Conservation (phyloP, 2,797 vertebrate genomes). For the Protosalanx chinensis region DNA sequence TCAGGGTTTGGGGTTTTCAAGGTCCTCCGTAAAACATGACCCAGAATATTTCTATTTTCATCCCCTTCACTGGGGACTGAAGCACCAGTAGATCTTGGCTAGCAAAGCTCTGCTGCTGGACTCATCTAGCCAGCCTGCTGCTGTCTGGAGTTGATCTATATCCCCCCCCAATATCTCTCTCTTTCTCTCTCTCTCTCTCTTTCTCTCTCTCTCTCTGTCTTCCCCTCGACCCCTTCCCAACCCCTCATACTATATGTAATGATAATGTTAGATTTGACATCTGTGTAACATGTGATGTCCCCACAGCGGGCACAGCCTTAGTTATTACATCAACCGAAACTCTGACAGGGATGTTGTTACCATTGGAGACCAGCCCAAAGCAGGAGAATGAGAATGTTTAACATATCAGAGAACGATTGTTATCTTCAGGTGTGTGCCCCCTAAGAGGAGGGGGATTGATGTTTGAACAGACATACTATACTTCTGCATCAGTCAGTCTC, state of each 20-base stretch:
- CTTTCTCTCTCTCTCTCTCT: background rate
- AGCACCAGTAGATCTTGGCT: constrained; percentile 55
- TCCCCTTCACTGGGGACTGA: constrained; percentile 46
- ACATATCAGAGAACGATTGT: background rate
- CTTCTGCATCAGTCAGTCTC: background rate
- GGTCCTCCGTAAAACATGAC: constrained; percentile 48
- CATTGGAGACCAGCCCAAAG: background rate
- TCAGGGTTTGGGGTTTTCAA: constrained; percentile 36
- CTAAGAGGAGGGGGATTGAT: background rate
- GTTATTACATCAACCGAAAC: background rate
- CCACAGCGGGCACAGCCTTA: background rate
- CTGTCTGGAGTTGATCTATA: background rate
- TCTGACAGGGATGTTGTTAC: background rate
- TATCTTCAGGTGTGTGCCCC: background rate
- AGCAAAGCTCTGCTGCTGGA: background rate
- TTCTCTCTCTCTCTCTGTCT: background rate
- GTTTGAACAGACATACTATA: background rate
- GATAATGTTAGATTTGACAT: background rate
- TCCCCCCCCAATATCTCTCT: background rate
- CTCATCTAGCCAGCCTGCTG: background rate
- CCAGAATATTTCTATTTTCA: constrained; percentile 61
- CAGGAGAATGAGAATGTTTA: background rate
- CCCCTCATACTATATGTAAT: background rate
- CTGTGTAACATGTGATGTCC: background rate
- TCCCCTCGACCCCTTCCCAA: background rate